Conservation (phyloP, 2,113 vertebrate genomes). For the Salvelinus sp. region DNA sequence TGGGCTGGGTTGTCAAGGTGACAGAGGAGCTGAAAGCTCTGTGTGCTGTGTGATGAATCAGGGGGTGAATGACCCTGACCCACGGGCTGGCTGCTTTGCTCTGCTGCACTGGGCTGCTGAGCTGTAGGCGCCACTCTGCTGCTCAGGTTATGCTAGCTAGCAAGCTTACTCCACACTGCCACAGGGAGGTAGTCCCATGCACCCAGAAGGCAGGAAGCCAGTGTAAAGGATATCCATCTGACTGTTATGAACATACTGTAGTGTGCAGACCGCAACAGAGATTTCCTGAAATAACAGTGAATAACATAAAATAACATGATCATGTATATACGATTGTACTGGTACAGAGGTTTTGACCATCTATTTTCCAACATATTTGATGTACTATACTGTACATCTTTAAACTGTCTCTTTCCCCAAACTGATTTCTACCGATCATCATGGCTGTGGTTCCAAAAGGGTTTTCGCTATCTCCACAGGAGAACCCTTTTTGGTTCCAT, state of each 20-base stretch:
- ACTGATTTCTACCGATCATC: neutral
- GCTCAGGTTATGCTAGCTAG: neutral
- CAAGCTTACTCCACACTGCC: neutral
- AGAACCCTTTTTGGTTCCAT: too few relatives aligned
- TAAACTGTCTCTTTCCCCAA: neutral
- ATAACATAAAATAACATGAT: neutral
- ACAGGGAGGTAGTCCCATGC: neutral
- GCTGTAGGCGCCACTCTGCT: neutral
- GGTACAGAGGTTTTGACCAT: neutral
- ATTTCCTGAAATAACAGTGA: neutral
- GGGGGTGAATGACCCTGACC: conserved; percentile 11
- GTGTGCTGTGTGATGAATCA: conserved; percentile 15
- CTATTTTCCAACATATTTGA: neutral
- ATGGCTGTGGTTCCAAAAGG: neutral
- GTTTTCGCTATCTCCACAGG: too few relatives aligned
- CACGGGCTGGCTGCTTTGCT: neutral
- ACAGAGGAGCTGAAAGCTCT: conserved; percentile 13
- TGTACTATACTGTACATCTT: neutral
- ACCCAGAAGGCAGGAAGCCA: neutral
- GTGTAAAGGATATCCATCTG: neutral
- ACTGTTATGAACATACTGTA: neutral
- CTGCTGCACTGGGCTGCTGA: neutral
- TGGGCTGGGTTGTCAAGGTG: conserved; percentile 13
- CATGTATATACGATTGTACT: neutral
- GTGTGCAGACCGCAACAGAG: neutral